Conservation (phyloP, 2,113 vertebrate genomes). For the Grus americana region DNA sequence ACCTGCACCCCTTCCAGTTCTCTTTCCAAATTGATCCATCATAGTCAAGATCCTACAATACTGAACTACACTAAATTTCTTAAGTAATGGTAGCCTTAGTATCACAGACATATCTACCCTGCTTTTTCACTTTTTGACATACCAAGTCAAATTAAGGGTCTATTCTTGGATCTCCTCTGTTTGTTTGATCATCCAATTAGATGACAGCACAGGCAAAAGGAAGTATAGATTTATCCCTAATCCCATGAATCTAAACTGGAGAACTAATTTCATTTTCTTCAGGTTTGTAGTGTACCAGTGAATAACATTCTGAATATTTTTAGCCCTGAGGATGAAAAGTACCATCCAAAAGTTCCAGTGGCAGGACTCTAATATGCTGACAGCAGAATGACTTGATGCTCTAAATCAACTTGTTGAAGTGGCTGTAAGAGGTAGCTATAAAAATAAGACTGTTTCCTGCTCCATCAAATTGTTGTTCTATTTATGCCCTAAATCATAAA, state of each 20-base stretch:
- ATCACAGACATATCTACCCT: not conserved
- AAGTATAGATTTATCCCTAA: not conserved
- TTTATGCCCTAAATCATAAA: not conserved
- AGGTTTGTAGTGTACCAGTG: not conserved
- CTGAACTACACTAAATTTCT: not conserved
- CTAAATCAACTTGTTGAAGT: not conserved
- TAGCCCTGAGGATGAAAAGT: not conserved
- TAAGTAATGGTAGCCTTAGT: not conserved
- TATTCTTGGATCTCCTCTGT: not conserved
- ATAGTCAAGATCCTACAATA: not conserved
- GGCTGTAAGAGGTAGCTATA: not conserved
- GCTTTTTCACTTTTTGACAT: not conserved
- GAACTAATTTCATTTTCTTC: not conserved
- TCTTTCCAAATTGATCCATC: not conserved
- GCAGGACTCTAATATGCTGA: too few relatives aligned
- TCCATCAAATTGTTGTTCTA: not conserved
- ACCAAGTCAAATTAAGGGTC: not conserved
- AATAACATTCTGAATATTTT: not conserved
- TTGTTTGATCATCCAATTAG: not conserved
- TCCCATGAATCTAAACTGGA: not conserved
- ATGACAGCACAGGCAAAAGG: not conserved
- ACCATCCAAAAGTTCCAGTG: not conserved
- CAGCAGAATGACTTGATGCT: not conserved
- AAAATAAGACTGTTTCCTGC: not conserved
- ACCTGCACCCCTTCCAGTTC: not conserved